These are phyloP conservation scores for Arenaria interpres DNA, from an alignment of 2,113 vertebrate genomes.

Conservation along the genomic window DNA sequence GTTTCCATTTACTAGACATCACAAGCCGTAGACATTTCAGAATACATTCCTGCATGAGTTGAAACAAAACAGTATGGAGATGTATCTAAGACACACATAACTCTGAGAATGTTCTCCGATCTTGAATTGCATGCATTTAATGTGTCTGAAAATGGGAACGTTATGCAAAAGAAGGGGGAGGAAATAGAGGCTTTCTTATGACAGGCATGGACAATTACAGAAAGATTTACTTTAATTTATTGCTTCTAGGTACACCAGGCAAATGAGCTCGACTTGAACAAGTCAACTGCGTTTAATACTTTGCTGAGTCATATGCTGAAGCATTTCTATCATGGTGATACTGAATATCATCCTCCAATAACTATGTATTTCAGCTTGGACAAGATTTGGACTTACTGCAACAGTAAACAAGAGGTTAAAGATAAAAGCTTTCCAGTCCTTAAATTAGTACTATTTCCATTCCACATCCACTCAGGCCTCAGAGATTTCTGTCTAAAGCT, in stretches of 20 bases:
- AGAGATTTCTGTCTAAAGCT: not conserved
- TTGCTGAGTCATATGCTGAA: not conserved
- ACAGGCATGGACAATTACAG: not conserved
- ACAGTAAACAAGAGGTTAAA: slow-evolving; percentile 2
- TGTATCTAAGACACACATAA: not conserved
- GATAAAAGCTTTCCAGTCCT: not conserved
- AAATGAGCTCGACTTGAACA: not conserved
- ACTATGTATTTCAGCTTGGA: not conserved
- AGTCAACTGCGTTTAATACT: not conserved
- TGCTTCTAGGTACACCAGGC: not conserved
- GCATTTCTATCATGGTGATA: not conserved
- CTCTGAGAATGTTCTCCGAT: not conserved
- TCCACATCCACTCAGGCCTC: not conserved
- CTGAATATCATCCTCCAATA: not conserved
- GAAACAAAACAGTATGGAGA: not conserved
- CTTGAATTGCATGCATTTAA: not conserved
- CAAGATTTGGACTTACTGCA: not conserved
- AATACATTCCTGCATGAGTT: not conserved
- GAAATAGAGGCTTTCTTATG: not conserved
- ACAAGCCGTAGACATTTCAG: not conserved
- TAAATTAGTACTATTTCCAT: not conserved
- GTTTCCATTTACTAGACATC: not conserved
- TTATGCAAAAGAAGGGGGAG: not conserved
- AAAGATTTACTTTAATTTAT: not conserved
- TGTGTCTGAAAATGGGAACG: not conserved